These are phyloP conservation scores for Larimichthys crocea DNA, from an alignment of 2,113 vertebrate species.

Conservation along the genomic window DNA sequence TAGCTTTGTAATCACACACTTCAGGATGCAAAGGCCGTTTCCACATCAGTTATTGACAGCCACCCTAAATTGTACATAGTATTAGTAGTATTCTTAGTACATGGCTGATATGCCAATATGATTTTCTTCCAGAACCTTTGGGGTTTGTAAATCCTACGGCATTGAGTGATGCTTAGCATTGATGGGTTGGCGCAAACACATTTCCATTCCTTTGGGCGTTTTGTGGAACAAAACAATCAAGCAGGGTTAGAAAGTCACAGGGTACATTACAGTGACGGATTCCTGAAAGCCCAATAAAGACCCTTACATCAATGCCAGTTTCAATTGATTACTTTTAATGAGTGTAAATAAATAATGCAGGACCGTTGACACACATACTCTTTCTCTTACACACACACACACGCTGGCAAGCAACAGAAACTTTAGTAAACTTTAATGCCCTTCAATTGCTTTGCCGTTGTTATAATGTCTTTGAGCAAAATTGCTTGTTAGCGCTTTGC, in stretches of 20 bases:
- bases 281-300: conserved; percentile 80
- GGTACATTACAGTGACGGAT: conserved; percentile 79
- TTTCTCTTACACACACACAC: conserved; percentile 2
- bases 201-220: conserved; percentile 51
- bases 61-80: neutral
- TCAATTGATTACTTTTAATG: conserved; percentile 84
- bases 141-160: conserved; percentile 51
- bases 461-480: conserved; percentile 47
- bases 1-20: conserved; percentile 30
- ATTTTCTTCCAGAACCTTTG: conserved; percentile 33
- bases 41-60: conserved; percentile 35
- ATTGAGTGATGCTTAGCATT: conserved; percentile 56
- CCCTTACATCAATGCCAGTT: conserved; percentile 79
- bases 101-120: conserved; percentile 25
- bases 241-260: conserved; percentile 67
- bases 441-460: conserved; percentile 56
- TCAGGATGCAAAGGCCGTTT: conserved; percentile 11
- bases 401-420: conserved; percentile 37
- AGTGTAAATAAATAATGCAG: conserved; percentile 84
- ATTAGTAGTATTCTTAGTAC: no score
- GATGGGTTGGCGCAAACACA: conserved; percentile 41
- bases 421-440: conserved; percentile 57
- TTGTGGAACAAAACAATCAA: conserved; percentile 69
- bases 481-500: conserved; percentile 52
- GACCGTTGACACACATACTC: conserved; percentile 19